phyloP scores from a whole-genome alignment of 2,888 invertebrate species.

The Mamestra brassicae region DNA sequence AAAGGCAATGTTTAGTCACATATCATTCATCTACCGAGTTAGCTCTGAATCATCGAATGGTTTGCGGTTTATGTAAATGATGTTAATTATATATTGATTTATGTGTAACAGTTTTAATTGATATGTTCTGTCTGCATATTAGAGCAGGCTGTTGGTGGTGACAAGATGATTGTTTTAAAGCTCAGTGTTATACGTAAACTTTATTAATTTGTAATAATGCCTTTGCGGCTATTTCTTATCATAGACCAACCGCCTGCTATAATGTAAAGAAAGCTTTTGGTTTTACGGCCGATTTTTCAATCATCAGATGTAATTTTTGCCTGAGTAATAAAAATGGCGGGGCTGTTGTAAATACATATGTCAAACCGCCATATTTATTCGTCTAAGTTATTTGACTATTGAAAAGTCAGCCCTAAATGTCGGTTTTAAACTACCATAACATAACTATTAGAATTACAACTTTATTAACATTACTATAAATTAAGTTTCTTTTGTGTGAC shows the following conservation, averaged over 20 bases:
- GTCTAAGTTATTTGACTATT: not conserved
- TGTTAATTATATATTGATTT: slow-evolving; percentile 7
- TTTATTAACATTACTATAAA: not conserved
- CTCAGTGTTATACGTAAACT: not conserved
- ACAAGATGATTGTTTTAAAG: slow-evolving; percentile 3
- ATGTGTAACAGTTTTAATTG: slow-evolving; percentile 36
- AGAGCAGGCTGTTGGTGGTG: not conserved
- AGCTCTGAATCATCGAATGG: slow-evolving; percentile 33
- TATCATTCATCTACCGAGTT: slow-evolving; percentile 12
- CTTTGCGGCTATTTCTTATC: not conserved
- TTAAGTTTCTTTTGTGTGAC: slow-evolving; percentile 6
- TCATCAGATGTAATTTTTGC: not conserved
- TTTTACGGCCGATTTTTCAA: not conserved
- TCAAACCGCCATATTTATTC: not conserved
- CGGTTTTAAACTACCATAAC: not conserved
- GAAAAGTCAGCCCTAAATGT: not conserved
- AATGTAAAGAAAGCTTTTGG: not conserved
- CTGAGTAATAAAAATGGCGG: not conserved
- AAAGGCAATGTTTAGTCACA: not conserved
- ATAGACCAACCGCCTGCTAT: not conserved
- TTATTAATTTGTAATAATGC: not conserved
- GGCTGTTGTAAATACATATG: not conserved
- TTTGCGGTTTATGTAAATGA: slow-evolving; percentile 29
- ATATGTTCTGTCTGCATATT: not conserved
- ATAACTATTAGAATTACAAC: not conserved